A percentile compares a stretch with the other conserved stretches of the same genome.
Evolutionary conservation across 2,888 invertebrate species (phyloP).

Genomic region (Belgica antarctica): DNA sequence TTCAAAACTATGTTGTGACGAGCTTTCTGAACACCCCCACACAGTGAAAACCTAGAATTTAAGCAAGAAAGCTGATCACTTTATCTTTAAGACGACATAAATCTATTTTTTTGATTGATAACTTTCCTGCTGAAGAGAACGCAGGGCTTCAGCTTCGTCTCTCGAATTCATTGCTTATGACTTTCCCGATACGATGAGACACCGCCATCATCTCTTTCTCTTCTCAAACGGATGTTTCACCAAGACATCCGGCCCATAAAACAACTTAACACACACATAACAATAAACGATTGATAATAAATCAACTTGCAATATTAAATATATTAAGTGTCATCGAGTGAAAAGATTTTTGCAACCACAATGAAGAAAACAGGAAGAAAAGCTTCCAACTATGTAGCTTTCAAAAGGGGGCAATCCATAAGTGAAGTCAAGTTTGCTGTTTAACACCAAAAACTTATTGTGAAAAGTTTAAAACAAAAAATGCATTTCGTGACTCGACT

Average conservation of each 20-base stretch:
- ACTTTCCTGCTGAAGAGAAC: not conserved
- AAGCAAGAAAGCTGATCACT: not conserved
- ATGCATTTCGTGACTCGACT: too few species aligned
- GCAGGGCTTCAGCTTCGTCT: too few species aligned
- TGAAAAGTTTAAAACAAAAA: too few species aligned
- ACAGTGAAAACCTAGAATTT: not conserved
- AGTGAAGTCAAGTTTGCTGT: too few species aligned
- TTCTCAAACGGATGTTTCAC: too few species aligned
- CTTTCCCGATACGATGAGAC: too few species aligned
- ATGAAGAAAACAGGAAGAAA: not conserved
- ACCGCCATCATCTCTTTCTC: not conserved
- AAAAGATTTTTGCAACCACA: not conserved
- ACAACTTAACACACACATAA: not conserved
- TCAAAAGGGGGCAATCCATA: too few species aligned
- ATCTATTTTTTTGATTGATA: constrained; percentile 1
- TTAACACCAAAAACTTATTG: too few species aligned
- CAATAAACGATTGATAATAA: not conserved
- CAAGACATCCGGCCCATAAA: too few species aligned
- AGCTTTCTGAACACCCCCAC: too few species aligned
- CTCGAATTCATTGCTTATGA: not conserved
- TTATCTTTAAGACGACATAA: not conserved
- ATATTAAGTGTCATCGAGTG: not conserved
- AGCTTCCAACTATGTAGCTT: too few species aligned
- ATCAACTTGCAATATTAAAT: constrained; percentile 8
- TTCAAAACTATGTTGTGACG: too few species aligned